Base-by-base conservation (phyloP, 2,888 invertebrate genomes). In the Cryptus viduatorius region DNA sequence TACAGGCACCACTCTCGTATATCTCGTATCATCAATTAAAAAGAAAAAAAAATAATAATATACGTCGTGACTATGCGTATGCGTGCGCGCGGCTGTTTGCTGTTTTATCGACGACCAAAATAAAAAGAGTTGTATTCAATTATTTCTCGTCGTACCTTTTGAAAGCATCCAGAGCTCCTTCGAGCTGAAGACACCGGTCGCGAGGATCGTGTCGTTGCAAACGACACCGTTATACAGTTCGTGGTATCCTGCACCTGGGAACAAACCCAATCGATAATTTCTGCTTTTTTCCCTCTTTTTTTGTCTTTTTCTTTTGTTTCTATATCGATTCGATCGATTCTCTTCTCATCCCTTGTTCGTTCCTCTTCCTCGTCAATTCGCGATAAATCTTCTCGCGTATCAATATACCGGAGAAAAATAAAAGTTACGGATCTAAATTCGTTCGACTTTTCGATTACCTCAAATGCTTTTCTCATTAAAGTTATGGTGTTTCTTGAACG, bases 131-230 rank as follows among this genome's bases (percentile, higher is more conserved):
- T 76, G 64, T 76, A 65, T 64, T 65, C 48, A 76, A 76, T 48
- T 65, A 76, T 64, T 85, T 88, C 87, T 86, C 90, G 91, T 91
- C 93, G 93, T 96, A 98, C 98, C 97, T 98, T 98, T 98, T 93
- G 99, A 99, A 94, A 99, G 96, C 95, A 98, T 98, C 97, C 99
- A 98, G 94, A 99, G 96, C 96, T 99, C 99, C 96, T 98, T 98
- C 93, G 99, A 99, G 92, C 99, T 98, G 96, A 99, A 99, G 94
- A 99, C 99, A 94, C 99, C 99, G 93, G 99, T 99, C 94, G 99
- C 99, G 96, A 98, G 96, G 95, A 99, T 99, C 95, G 99, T 99
- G 96, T 99, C 98, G 96, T 98, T 98, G 96, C 98, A 98, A 95
- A 98, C 97, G 94, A 99, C 98, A 94, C 98, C 98, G 95, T 98